phyloP scores from a whole-genome alignment of 2,113 vertebrate species.

The Empidonax alnorum region DNA sequence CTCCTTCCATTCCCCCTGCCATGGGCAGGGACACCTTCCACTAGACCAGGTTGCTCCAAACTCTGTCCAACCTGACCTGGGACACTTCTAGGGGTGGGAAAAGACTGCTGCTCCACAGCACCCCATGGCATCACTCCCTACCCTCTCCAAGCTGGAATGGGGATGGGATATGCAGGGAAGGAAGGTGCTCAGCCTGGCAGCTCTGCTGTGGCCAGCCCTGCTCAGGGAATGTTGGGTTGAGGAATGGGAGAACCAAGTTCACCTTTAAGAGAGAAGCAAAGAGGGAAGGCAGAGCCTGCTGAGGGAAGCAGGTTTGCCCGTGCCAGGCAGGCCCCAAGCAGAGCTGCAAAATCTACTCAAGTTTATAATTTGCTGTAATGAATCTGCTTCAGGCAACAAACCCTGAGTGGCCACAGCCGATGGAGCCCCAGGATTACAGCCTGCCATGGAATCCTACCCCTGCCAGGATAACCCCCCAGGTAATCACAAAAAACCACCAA shows the following conservation, averaged over 20 bases:
- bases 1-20: neutral
- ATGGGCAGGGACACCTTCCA: neutral
- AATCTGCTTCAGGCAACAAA: neutral
- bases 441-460: neutral
- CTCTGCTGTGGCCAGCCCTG: accelerated
- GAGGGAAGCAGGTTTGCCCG: neutral
- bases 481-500: neutral
- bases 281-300: neutral
- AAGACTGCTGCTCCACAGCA: neutral
- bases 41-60: neutral
- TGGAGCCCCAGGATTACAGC: neutral
- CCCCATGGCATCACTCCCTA: neutral
- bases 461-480: neutral
- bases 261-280: neutral
- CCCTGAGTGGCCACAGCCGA: neutral
- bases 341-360: neutral
- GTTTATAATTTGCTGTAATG: neutral
- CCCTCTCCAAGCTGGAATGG: neutral
- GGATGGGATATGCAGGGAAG: neutral
- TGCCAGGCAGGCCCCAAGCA: neutral
- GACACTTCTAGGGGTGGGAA: neutral
- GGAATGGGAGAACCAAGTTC: neutral
- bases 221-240: neutral
- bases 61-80: neutral
- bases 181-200: neutral